Evolutionary conservation across 2,797 vertebrate species (phyloP), one percentile per base, ranked within the genome.

Genomic region (Chrysolophus pictus): DNA sequence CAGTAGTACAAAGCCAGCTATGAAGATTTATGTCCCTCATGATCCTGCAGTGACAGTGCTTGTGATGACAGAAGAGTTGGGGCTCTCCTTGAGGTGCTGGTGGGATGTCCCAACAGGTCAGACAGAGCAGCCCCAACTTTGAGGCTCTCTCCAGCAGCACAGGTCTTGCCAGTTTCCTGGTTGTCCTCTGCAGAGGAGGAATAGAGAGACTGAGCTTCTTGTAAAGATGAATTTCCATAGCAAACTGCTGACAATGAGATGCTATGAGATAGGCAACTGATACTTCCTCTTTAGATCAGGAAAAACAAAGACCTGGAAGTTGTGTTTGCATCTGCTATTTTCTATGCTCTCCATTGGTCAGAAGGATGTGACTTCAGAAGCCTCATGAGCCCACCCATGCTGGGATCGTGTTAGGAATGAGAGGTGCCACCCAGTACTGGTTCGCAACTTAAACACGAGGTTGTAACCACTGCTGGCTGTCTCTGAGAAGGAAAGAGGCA

Each of bases 371-470:
- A 53, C 46, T 35, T 8, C 37, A 80, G 23, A 9, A 59, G 11
- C 23, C 29, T 65, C 35, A 24, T 8, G 18, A 63, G 11, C 6
- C 10, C 35, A 17, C 37, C 23, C 6, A 2, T 1, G 0, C 0
- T 49, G 26, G 5, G 21, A 3, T 0, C 9, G 4, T 22, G 74
- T 86, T 28, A 68, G 33, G 35, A 89, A 42, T 16, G 6, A 76
- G 22, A 60, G 4, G 6, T n/a, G 23, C 14, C 16, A 76, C 39
- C 42, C 6, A 73, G 58, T 28, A 7, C 4, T 82, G 29, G 9
- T 53, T 29, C 94, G 64, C 8, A 72, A 41, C 21, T 87, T 75
- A 84, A 87, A 65, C 37, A 35, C 3, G 28, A 42, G 37, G 4
- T 7, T 79, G 2, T n/a, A 22, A 31, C 55, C 51, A 35, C 14